Conservation (phyloP, 2,113 vertebrate species). For the Gavialis gangeticus region DNA sequence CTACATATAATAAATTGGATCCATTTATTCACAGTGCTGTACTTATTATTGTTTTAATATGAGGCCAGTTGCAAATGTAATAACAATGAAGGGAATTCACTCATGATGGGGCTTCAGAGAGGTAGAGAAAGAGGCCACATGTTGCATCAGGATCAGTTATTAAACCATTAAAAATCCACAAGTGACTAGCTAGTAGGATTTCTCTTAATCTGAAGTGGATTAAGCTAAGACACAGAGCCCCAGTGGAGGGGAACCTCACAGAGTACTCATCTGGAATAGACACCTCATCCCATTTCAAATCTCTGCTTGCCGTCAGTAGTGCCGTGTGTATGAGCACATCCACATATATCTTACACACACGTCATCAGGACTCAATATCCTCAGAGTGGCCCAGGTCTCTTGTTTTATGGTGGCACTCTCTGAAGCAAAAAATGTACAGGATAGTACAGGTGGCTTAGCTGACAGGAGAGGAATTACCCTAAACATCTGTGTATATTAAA, state of each 20-base stretch:
- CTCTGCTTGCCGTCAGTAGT: neutral
- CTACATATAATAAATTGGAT: slow-evolving; percentile 12
- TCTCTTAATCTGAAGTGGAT: slow-evolving; percentile 50
- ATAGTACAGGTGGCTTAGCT: neutral
- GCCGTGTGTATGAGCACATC: neutral
- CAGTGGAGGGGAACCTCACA: slow-evolving; percentile 59
- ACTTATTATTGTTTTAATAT: slow-evolving; percentile 2
- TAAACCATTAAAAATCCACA: slow-evolving; percentile 69
- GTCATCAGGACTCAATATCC: rapidly evolving
- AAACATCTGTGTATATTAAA: slow-evolving; percentile 33
- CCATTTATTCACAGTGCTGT: neutral
- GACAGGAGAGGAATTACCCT: slow-evolving; percentile 35
- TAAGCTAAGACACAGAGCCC: slow-evolving; percentile 50
- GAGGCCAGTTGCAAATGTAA: slow-evolving; percentile 75
- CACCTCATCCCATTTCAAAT: slow-evolving; percentile 8
- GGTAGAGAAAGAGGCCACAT: slow-evolving; percentile 59
- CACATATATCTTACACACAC: rapidly evolving
- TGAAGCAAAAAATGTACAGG: neutral
- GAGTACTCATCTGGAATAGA: slow-evolving; percentile 30
- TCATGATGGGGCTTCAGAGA: slow-evolving; percentile 66
- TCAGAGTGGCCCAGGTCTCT: rapidly evolving
- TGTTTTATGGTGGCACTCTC: neutral
- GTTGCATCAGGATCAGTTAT: slow-evolving; percentile 63
- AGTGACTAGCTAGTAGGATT: slow-evolving; percentile 51
- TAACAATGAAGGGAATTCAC: slow-evolving; percentile 72